Conservation (phyloP, 2,888 invertebrate species). For the Amblyjoppa proteus region DNA sequence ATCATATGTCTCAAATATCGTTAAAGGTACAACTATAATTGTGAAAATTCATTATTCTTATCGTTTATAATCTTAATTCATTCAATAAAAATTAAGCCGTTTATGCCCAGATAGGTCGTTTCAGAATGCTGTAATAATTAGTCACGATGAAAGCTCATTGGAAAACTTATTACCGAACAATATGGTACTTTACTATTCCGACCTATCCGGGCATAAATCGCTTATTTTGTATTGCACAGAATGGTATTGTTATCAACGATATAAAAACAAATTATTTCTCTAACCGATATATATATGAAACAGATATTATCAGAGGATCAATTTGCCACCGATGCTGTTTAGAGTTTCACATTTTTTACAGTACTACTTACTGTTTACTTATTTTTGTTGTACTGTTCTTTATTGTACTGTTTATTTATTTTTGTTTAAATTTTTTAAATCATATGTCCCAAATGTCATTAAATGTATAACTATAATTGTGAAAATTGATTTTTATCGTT, state of each 20-base stretch:
- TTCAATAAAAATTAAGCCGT: too few relatives aligned
- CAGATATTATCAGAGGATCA: conserved; percentile 88
- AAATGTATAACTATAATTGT: too few relatives aligned
- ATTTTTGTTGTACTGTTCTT: too few relatives aligned
- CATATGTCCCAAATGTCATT: too few relatives aligned
- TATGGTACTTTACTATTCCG: neutral
- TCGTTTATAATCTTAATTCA: too few relatives aligned
- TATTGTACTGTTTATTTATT: too few relatives aligned
- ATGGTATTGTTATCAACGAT: neutral
- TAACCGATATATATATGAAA: conserved; percentile 35
- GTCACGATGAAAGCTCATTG: neutral
- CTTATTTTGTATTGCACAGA: neutral
- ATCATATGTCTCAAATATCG: neutral
- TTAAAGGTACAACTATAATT: neutral
- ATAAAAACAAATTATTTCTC: conserved; percentile 35
- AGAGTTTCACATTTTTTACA: too few relatives aligned
- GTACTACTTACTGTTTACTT: too few relatives aligned
- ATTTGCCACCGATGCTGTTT: conserved; percentile 87
- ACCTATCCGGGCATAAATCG: neutral
- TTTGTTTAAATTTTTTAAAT: too few relatives aligned
- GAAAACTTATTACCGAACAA: neutral
- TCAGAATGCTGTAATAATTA: neutral
- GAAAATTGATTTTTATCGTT: too few relatives aligned
- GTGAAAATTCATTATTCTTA: too few relatives aligned
- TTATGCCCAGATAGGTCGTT: neutral